Evolutionary conservation across 2,113 vertebrate species (phyloP), one percentile per base, ranked within the genome.

Genomic region (Dolichallabes microphthalmus): DNA sequence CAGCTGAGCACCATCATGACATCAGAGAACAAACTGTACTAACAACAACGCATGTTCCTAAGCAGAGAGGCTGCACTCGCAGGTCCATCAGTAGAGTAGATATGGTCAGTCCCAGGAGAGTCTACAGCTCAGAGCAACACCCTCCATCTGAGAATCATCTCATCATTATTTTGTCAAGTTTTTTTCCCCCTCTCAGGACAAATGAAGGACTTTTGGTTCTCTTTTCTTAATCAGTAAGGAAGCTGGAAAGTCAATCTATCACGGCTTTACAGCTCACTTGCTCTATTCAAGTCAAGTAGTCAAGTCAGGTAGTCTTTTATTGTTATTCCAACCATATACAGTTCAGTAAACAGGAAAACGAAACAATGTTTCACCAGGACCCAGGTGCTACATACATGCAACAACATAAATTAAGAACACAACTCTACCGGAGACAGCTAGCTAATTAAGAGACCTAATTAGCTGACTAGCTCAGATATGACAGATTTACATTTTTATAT

Each of bases 21-120:
- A 92, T 93, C 92, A 92, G 86, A 90, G 92, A 88, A 93, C 92
- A 94, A 93, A 91, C 89, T 94, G 93, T 94, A 88, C 88, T 93
- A 88, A 93, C 88, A 93, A 93, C 91, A 93, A 90, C 90, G 88
- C 85, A 86, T 6, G 92, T 93, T 89, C 88, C 91, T 92, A 89
- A 63, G 87, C 86, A 91, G 91, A 92, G 89, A 25, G 86, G 39
- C 85, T 85, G 74, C 75, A 73, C 82, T 75, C 75, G 30, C 69
- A 27, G 27, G 80, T 83, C 85, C 32, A 30, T 81, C 60, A 52
- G 50, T 53, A 32, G 66, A 15, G 55, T 73, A 79, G 64, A 50
- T 58, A 55, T 14, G 50, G 82, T 20, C 71, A 86, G 61, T 73
- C 27, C 39, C 8, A 52, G 27, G 75, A 60, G 30, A 32, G 82